Conservation (phyloP, 2,888 invertebrate species). For the Oxycera nigricornis region DNA sequence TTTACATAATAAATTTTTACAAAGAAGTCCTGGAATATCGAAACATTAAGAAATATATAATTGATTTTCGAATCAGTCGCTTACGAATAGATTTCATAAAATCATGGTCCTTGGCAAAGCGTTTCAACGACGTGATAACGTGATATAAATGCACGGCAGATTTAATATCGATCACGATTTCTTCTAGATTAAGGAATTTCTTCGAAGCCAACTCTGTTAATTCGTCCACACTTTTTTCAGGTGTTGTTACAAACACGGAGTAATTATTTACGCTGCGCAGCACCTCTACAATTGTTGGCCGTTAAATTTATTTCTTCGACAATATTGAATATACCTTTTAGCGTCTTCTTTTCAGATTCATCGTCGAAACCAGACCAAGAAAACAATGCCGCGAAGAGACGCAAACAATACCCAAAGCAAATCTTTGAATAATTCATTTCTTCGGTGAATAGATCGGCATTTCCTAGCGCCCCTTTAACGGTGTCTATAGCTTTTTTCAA, state of each 20-base stretch:
- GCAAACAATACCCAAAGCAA: conserved; percentile 66
- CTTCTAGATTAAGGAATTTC: conserved; percentile 52
- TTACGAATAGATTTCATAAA: conserved; percentile 54
- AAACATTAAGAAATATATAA: not conserved
- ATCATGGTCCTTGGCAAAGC: conserved; percentile 49
- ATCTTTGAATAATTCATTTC: conserved; percentile 65
- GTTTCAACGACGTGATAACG: conserved; percentile 53
- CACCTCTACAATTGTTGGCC: conserved; percentile 50
- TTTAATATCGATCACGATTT: conserved; percentile 53
- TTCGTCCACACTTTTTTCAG: conserved; percentile 46
- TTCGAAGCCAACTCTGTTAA: conserved; percentile 52
- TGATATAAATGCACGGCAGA: conserved; percentile 58
- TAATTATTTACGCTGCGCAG: conserved; percentile 48
- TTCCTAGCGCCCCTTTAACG: conserved; percentile 67
- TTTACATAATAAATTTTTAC: conserved; percentile 67
- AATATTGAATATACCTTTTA: conserved; percentile 40
- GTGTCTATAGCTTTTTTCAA: conserved; percentile 55
- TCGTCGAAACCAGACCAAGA: conserved; percentile 71
- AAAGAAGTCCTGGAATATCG: conserved; percentile 59
- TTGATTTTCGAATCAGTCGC: conserved; percentile 37
- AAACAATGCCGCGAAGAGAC: conserved; percentile 67
- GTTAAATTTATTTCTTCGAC: not conserved
- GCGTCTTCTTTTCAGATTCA: conserved; percentile 49
- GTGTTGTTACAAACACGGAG: conserved; percentile 35
- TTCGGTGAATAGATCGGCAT: conserved; percentile 65